phyloP scores from a whole-genome alignment of 2,888 invertebrate species.

The Spodoptera picta region DNA sequence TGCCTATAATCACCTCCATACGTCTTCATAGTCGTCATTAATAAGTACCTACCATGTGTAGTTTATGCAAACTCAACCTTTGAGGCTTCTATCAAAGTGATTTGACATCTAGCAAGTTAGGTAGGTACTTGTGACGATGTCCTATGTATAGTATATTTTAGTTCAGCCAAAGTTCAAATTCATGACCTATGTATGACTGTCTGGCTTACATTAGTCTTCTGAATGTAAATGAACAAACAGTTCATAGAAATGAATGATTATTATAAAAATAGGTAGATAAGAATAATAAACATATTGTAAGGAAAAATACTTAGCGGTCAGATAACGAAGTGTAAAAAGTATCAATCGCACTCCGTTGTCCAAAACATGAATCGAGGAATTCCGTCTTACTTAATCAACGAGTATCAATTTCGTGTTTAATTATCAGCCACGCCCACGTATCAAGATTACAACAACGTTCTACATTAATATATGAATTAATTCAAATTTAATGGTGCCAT shows the following conservation, averaged over 20 bases:
- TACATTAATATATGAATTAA: conserved; percentile 46
- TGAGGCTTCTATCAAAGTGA: no score
- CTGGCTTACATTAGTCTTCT: no score
- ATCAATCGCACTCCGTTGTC: conserved; percentile 29
- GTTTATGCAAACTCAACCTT: no score
- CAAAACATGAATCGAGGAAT: conserved; percentile 39
- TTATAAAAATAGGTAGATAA: neutral
- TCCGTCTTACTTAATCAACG: conserved; percentile 31
- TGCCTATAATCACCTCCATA: no score
- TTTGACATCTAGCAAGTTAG: no score
- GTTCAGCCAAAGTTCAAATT: no score
- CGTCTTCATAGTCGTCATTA: no score
- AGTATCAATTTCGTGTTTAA: conserved; percentile 50
- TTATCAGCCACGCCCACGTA: conserved; percentile 49
- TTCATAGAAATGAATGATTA: neutral
- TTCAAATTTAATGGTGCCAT: conserved; percentile 48
- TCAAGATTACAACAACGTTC: conserved; percentile 42
- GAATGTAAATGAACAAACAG: neutral
- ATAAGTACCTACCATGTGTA: no score
- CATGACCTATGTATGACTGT: no score
- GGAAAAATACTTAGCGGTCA: neutral
- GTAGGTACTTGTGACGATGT: no score
- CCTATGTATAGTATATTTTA: no score
- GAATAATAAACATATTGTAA: neutral
- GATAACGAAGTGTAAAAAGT: conserved; percentile 4